Percentiles rank a stretch among this genome's conserved stretches.
These are phyloP conservation scores for Tetragonula clypearis DNA, from an alignment of 1,140 invertebrate genomes.

Conservation along the genomic window DNA sequence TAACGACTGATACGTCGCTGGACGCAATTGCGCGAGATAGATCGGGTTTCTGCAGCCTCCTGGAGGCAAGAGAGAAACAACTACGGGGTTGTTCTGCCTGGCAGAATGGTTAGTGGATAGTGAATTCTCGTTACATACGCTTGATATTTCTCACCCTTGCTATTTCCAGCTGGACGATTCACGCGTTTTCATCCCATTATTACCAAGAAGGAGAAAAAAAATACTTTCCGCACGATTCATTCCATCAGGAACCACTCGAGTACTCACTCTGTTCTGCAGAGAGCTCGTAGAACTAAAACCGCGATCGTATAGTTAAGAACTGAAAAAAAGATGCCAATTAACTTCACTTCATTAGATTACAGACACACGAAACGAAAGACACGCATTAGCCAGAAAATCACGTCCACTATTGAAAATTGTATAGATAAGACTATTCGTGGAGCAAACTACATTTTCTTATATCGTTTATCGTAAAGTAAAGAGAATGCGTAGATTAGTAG, in stretches of 20 bases:
- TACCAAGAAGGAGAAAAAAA: not conserved
- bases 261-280: not conserved
- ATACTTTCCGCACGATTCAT: not conserved
- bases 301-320: too few species aligned
- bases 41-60: slow-evolving; percentile 6
- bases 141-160: slow-evolving; percentile 11
- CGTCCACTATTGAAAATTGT: too few species aligned
- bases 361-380: too few species aligned
- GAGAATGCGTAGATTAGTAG: too few species aligned
- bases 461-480: too few species aligned
- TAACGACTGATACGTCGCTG: slow-evolving; percentile 58
- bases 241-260: not conserved
- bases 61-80: not conserved
- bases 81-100: not conserved
- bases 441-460: too few species aligned
- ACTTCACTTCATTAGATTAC: too few species aligned
- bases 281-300: not conserved
- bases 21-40: slow-evolving; percentile 48
- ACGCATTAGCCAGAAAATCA: too few species aligned
- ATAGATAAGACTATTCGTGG: too few species aligned
- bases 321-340: too few species aligned
- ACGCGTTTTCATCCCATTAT: too few species aligned
- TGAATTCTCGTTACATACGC: slow-evolving; percentile 19
- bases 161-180: slow-evolving; percentile 4
- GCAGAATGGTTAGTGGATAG: not conserved